A percentile compares a stretch with the other conserved stretches of the same genome.
Evolutionary conservation across 2,113 vertebrate genomes (phyloP).

Genomic region (Capra hircus): DNA sequence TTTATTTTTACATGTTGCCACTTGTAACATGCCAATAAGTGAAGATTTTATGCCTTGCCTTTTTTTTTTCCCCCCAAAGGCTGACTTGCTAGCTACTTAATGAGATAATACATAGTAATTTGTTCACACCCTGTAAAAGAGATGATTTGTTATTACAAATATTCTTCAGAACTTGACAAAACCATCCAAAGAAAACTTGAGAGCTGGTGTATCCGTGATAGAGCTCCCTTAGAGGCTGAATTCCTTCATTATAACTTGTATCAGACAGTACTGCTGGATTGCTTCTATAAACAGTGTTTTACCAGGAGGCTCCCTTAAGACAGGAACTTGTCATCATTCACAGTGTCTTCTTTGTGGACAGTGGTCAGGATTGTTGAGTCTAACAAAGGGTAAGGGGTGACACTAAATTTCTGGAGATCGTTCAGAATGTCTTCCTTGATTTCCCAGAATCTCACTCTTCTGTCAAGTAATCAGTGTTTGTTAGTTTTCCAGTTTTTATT

Average conservation of each 20-base stretch:
- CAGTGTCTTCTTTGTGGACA: constrained; percentile 61
- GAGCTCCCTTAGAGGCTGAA: constrained; percentile 66
- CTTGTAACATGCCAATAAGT: neutral
- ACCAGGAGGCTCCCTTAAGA: constrained; percentile 70
- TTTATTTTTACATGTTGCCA: neutral
- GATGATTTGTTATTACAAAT: constrained; percentile 53
- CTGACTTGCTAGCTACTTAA: constrained; percentile 3
- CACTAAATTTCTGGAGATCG: constrained; percentile 75
- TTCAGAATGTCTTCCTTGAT: constrained; percentile 78
- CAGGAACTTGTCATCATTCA: constrained; percentile 71
- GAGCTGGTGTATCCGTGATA: constrained; percentile 62
- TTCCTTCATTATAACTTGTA: constrained; percentile 73
- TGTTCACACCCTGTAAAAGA: constrained; percentile 57
- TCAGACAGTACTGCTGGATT: constrained; percentile 61
- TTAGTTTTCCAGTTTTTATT: constrained; percentile 74
- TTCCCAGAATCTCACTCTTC: constrained; percentile 74
- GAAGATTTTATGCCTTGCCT: constrained; percentile 10
- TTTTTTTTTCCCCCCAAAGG: constrained; percentile 25
- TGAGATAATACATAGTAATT: neutral
- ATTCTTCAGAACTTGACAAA: constrained; percentile 52
- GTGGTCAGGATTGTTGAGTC: constrained; percentile 68
- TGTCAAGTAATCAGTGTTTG: constrained; percentile 75
- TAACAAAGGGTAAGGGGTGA: constrained; percentile 77
- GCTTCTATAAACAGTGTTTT: constrained; percentile 76
- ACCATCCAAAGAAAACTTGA: constrained; percentile 64